phyloP scores from a whole-genome alignment of 2,113 vertebrate species.

The Hyperopisus bebe region DNA sequence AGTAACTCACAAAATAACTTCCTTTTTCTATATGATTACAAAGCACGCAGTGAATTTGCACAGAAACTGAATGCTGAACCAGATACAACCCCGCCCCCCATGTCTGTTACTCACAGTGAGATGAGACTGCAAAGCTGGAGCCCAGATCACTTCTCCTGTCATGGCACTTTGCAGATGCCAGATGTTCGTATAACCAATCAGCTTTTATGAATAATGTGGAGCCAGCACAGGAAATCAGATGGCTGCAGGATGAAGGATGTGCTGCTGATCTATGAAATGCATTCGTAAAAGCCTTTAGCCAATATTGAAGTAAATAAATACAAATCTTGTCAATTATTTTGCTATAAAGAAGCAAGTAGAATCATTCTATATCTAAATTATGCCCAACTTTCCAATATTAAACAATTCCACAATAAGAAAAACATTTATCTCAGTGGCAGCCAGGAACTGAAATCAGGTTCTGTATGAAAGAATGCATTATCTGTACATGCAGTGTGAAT shows the following conservation, averaged over 20 bases:
- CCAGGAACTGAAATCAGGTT: neutral
- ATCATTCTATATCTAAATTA: conserved; percentile 2
- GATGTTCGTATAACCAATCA: neutral
- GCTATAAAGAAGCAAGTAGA: conserved; percentile 10
- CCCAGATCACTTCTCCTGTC: neutral
- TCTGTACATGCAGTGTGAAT: conserved; percentile 4
- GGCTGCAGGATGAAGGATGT: neutral
- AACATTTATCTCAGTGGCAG: conserved; percentile 6
- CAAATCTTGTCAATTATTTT: conserved; percentile 9
- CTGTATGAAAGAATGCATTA: neutral
- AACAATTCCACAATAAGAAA: neutral
- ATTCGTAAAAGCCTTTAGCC: neutral
- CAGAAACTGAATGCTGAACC: neutral
- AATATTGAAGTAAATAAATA: conserved; percentile 11
- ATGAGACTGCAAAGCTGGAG: neutral
- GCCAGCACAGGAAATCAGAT: neutral
- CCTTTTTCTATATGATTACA: neutral
- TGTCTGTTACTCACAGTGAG: neutral
- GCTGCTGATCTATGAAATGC: neutral
- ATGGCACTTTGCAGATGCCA: neutral
- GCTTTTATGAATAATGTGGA: neutral
- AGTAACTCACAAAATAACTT: neutral
- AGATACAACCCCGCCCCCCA: neutral
- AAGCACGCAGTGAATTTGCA: neutral
- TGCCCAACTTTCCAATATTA: neutral